These are phyloP conservation scores for Anguilla pacifica DNA, from an alignment of 2,797 vertebrate species.

Conservation along the genomic window DNA sequence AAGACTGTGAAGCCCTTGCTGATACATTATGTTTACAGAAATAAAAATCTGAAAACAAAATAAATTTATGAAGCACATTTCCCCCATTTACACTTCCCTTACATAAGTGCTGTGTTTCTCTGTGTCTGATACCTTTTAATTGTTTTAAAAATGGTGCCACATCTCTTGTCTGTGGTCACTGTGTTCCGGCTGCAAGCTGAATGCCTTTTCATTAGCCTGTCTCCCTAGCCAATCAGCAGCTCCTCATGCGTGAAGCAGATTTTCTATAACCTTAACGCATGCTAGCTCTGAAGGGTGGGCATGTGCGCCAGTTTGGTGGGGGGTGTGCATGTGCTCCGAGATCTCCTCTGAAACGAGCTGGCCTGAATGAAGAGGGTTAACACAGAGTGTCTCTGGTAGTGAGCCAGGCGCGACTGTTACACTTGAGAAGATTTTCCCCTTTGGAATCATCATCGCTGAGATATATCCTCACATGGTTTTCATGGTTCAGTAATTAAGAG, in stretches of 20 bases:
- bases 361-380: conserved; percentile 39
- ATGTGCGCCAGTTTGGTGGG: not conserved
- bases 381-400: conserved; percentile 61
- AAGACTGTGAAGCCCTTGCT: not conserved
- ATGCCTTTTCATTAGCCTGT: not conserved
- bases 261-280: not conserved
- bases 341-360: conserved; percentile 33
- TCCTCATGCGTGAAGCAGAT: not conserved
- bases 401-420: conserved; percentile 44
- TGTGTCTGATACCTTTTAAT: not conserved
- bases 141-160: not conserved
- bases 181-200: not conserved
- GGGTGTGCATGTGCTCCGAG: conserved; percentile 24
- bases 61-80: not conserved
- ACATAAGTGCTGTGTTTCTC: not conserved
- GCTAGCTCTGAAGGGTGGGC: not conserved
- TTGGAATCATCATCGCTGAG: conserved; percentile 42
- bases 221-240: not conserved
- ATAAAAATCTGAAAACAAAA: not conserved
- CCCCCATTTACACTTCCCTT: not conserved
- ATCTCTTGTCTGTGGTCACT: not conserved
- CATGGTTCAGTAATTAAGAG: conserved; percentile 47
- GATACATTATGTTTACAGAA: not conserved
- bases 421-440: conserved; percentile 47
- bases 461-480: conserved; percentile 43